Conservation (phyloP, 2,797 vertebrate species). For the Intellagama lesueurii region DNA sequence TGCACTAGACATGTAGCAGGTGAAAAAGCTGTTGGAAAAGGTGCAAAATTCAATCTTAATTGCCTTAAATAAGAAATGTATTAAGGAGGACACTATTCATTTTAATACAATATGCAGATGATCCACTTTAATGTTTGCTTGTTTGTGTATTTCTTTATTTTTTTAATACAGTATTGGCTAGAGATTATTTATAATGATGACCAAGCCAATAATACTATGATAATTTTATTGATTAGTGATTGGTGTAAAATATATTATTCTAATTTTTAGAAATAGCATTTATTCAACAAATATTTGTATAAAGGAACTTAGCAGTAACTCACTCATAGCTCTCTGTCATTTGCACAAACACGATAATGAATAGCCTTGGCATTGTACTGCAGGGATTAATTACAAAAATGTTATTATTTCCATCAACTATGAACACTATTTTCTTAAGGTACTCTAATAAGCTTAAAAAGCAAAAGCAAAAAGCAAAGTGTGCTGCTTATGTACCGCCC, state of each 20-base stretch:
- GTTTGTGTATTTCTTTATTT: background rate
- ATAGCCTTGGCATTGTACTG: conserved; percentile 8
- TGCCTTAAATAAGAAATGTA: conserved; percentile 12
- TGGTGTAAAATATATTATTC: background rate
- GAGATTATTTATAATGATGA: background rate
- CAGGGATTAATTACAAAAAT: background rate
- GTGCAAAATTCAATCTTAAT: conserved; percentile 31
- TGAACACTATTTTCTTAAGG: background rate
- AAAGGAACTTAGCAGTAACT: background rate
- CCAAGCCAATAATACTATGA: background rate
- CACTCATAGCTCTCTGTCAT: background rate
- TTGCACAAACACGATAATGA: background rate
- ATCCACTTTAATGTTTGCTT: conserved; percentile 2
- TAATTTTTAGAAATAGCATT: background rate
- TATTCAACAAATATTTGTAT: background rate
- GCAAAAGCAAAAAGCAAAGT: too few relatives aligned
- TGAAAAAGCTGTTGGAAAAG: conserved; percentile 38
- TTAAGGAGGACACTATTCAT: conserved; percentile 27
- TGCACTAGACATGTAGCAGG: conserved; percentile 44
- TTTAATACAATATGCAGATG: background rate
- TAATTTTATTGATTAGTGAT: background rate
- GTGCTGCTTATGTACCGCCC: too few relatives aligned
- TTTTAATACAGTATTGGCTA: background rate
- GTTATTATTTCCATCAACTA: background rate
- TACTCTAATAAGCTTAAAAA: background rate